These are phyloP conservation scores for Philotrypesis tridentata DNA, from an alignment of 1,140 invertebrate genomes.

Conservation along the genomic window DNA sequence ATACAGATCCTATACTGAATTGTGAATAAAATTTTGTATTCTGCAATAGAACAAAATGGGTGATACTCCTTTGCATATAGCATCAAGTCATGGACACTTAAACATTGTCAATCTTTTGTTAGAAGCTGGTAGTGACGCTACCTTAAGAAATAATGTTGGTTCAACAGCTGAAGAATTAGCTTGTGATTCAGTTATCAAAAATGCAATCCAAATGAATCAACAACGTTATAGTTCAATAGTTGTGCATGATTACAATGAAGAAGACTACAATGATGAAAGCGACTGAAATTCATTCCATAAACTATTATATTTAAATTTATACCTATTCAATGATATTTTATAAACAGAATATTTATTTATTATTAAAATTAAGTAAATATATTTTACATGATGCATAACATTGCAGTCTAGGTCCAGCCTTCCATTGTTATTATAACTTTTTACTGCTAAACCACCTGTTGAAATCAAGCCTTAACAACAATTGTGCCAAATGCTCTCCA, in stretches of 20 bases:
- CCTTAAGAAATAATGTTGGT: conserved; percentile 75
- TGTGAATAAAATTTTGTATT: conserved; percentile 10
- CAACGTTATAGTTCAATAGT: conserved; percentile 8
- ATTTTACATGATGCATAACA: conserved; percentile 37
- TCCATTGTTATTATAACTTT: conserved; percentile 37
- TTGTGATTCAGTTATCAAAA: conserved; percentile 70
- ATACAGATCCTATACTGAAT: neutral
- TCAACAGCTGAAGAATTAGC: conserved; percentile 75
- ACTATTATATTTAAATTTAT: conserved; percentile 42
- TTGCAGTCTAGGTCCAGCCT: conserved; percentile 19
- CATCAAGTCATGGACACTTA: conserved; percentile 77
- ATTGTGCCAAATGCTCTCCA: conserved; percentile 80
- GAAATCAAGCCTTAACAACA: conserved; percentile 83
- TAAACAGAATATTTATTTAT: conserved; percentile 48
- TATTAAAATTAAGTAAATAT: conserved; percentile 41
- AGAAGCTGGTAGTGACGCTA: conserved; percentile 75
- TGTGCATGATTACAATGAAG: conserved; percentile 60
- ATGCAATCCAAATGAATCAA: conserved; percentile 67
- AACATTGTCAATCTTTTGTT: conserved; percentile 78
- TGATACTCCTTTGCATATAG: conserved; percentile 77
- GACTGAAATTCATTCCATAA: conserved; percentile 58
- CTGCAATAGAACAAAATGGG: conserved; percentile 76
- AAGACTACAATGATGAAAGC: conserved; percentile 69
- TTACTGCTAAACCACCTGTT: conserved; percentile 83
- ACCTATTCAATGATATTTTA: conserved; percentile 43